Base-by-base conservation (phyloP, 2,888 invertebrate genomes). In the Arge pagana region DNA sequence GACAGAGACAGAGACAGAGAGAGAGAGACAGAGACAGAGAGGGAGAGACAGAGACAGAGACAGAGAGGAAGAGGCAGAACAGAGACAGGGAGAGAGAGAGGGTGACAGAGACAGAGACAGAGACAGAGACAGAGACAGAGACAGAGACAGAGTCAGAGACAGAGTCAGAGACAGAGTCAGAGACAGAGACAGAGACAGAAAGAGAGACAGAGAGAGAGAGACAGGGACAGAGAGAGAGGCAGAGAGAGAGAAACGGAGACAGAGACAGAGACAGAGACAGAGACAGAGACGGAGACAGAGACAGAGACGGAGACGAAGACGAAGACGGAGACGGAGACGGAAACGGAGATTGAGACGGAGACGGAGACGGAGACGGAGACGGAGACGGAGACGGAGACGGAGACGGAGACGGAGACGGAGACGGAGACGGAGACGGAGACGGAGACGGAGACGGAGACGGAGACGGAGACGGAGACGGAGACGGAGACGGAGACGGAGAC, bases 41-140 rank as follows among this genome's bases (percentile, higher is more conserved):
- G 13, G 31, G 26, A 1, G 33, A 6, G 13, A 18, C 13, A 23
- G 15, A 30, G n/a, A n/a, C n/a, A n/a, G n/a, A n/a, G n/a, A n/a
- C n/a, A n/a, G n/a, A n/a, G n/a, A n/a, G n/a, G n/a, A n/a, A n/a
- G n/a, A n/a, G n/a, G n/a, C n/a, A n/a, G n/a, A n/a, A n/a, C n/a
- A n/a, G n/a, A n/a, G n/a, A n/a, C n/a, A n/a, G n/a, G n/a, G n/a
- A n/a, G n/a, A n/a, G n/a, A n/a, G n/a, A n/a, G n/a, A n/a, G n/a
- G n/a, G n/a, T n/a, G n/a, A n/a, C n/a, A n/a, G n/a, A n/a, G n/a
- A n/a, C n/a, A n/a, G n/a, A n/a, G n/a, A 42, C 11, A 11, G 13
- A 30, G 24, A 43, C 43, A 41, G 18, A 23, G 48, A 41, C 31
- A 41, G 3, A 33, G 37, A 45, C 31, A 45, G 13, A 16, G 45